Base-by-base conservation (phyloP, 2,113 vertebrate species). In the Platichthys stellatus region DNA sequence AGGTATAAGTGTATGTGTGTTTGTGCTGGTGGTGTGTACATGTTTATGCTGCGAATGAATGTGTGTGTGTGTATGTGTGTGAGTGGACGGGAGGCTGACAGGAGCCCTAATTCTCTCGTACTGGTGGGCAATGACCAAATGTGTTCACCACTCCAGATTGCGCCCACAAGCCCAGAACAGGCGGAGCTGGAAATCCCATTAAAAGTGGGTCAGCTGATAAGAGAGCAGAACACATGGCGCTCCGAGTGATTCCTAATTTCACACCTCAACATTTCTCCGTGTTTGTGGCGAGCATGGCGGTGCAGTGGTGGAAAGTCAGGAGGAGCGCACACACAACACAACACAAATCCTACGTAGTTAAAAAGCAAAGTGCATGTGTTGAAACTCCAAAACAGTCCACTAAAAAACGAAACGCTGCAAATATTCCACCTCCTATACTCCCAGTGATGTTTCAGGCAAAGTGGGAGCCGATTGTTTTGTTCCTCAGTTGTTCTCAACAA, bases 241-340 rank as follows among this genome's bases (percentile, higher is more conserved):
- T 88, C 63, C 74, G 17, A 90, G 84, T 76, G 80, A 74, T 74
- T 91, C 86, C 64, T 71, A 88, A 90, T 93, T 91, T 92, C 88
- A 92, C 88, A 92, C 87, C 78, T 86, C 70, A 69, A 64, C 74
- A 76, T 86, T 78, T 72, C 28, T 58, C 26, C 69, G 65, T 69
- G 65, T 74, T 71, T 56, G 61, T 43, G 28, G 35, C 63, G 3
- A 24, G 26, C 49, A 43, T 14, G 47, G 67, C 26, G 18, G 38
- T 57, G 74, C 53, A 43, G 38, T 7, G 3, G 20, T 56, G 49
- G 65, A 58, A 69, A 73, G 24, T 20, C 49, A 56, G 18, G 63
- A 80, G 57, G 70, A 28, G 14, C 1, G 58, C 63, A 69, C 31
- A 66, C 23, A 63, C 45, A 73, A 57, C 23, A 57, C 67, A 24